Conservation (phyloP, 2,113 vertebrate genomes). For the Meleagris gallopavo region DNA sequence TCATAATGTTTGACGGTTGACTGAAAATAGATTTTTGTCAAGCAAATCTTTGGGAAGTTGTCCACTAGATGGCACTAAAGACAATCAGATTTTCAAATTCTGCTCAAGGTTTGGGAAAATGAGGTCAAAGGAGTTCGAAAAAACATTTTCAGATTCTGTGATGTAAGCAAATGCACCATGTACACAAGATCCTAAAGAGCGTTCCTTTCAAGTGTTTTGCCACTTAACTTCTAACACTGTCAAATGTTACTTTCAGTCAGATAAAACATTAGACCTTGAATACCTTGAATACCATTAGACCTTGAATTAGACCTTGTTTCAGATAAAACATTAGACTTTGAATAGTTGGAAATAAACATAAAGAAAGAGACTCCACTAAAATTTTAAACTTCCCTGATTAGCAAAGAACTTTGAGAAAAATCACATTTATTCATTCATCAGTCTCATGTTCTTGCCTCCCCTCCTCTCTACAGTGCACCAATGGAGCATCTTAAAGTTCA, state of each 20-base stretch:
- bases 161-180: background rate
- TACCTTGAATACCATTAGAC: no score
- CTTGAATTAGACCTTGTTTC: no score
- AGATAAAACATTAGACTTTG: background rate
- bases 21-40: fast-evolving
- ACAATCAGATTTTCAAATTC: background rate
- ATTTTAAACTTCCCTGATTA: background rate
- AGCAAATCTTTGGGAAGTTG: fast-evolving
- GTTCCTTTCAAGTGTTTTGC: background rate
- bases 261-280: background rate
- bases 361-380: background rate
- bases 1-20: background rate
- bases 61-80: conserved; percentile 64
- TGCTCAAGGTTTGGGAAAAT: background rate
- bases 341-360: background rate
- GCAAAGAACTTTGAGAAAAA: background rate
- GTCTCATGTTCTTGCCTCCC: background rate
- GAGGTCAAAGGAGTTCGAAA: background rate
- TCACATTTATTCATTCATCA: background rate
- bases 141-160: background rate
- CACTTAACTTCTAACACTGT: no score
- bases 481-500: background rate
- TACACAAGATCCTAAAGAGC: background rate
- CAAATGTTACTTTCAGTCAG: background rate
- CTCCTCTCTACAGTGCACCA: background rate